Base-by-base conservation (phyloP, 2,113 vertebrate genomes). In the Protobothrops flavoviridis region DNA sequence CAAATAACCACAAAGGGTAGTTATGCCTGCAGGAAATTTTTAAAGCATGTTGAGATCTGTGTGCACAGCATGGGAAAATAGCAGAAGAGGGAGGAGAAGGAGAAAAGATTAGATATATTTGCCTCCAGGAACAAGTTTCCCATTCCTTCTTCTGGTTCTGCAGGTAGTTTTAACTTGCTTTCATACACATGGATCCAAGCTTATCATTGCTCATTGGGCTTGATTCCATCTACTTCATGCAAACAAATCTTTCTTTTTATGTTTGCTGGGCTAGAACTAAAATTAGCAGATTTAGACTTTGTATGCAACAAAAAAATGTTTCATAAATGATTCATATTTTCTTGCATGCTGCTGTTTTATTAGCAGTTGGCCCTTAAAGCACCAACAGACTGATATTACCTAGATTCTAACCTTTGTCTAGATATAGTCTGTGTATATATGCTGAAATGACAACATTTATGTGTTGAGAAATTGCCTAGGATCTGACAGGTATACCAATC, bases 41-140 rank as follows among this genome's bases (percentile, higher is more conserved):
- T 26, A 55, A 55, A 94, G 95, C 96, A 0, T 96, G 96, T 97
- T 95, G 94, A 96, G 96, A 97, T 96, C 94, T 96, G 97, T 95
- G 92, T 92, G 91, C 59, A 93, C 91, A 96, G 96, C 96, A 95
- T 97, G 96, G 96, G 97, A 97, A 97, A 96, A 95, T 95, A 91
- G 20, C 61, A 94, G 61, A 96, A 97, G 95, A 94, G 91, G 96
- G 95, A 96, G 96, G 93, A 95, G 95, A 94, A 53, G 39, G 91
- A 96, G 93, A 93, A 92, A 95, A 96, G 91, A 95, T 93, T 90
- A 88, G 92, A 92, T 95, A 90, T 91, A 94, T 93, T 96, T 96
- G 93, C 96, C 97, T 95, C 87, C 93, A 57, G 96, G 97, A 93
- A 88, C 94, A 95, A 96, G 95, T 95, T 97, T 97, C 95, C 95